These are phyloP conservation scores for Halichoeres trimaculatus DNA, from an alignment of 2,113 vertebrate species.

Conservation along the genomic window DNA sequence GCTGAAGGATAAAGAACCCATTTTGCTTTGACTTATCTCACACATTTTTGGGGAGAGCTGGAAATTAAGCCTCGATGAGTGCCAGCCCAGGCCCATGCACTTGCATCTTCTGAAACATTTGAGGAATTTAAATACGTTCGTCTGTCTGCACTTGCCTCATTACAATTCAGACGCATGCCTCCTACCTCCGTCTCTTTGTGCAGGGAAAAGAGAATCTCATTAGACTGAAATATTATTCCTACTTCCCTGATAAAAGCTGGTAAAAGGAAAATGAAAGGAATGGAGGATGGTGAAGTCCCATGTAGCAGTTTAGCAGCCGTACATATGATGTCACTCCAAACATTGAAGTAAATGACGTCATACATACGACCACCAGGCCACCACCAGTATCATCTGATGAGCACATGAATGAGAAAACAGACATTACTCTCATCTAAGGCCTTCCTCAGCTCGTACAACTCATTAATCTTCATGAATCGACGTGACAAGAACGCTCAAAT, in stretches of 20 bases:
- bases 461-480: constrained; percentile 1
- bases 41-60: constrained; percentile 28
- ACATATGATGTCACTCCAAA: constrained; percentile 99
- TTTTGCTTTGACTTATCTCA: constrained; percentile 69
- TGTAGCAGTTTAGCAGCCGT: constrained; percentile 96
- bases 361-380: constrained; percentile 97
- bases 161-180: constrained; percentile 7
- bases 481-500: constrained; percentile 12
- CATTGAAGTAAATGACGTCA: constrained; percentile 96
- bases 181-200: not conserved
- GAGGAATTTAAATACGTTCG: constrained; percentile 31
- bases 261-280: not conserved
- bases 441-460: not conserved
- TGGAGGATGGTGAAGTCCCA: constrained; percentile 80
- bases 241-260: constrained; percentile 48
- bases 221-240: constrained; percentile 41
- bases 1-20: constrained; percentile 40
- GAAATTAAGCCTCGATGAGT: constrained; percentile 55
- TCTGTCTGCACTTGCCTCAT: constrained; percentile 8
- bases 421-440: not conserved
- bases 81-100: constrained; percentile 11
- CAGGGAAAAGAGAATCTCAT: not conserved
- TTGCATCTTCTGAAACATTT: constrained; percentile 52
- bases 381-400: constrained; percentile 82
- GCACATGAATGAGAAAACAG: constrained; percentile 14